Evolutionary conservation across 2,888 invertebrate genomes (phyloP), one percentile per base, ranked within the genome.

Genomic region (Cataglyphis rosenhaueri): DNA sequence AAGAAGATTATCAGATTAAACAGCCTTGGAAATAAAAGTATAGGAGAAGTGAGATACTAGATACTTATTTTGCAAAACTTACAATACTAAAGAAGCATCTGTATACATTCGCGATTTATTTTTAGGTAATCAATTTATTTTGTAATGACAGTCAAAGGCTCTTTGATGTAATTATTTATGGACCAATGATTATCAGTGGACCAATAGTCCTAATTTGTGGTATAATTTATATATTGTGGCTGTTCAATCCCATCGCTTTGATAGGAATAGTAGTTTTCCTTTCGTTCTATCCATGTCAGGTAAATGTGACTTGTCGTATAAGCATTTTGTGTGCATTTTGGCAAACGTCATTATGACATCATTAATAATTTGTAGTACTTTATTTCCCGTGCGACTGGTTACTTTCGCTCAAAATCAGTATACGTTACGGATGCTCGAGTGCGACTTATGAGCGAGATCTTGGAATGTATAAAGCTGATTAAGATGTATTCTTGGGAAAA

Each of bases 401-500:
- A 94, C 76, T 93, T 91, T 81, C 92, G 91, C 52, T 84, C 84
- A n/a, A 91, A 87, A 38, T 86, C 90, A 1, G 86, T 92, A 10
- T 88, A 85, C 57, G 84, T 92, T 59, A 90, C 92, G 3, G 93
- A 92, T 62, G 74, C 94, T 82, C 93, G 96, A 81, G 94, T 96
- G 6, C 94, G 95, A 55, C 93, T 95, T 83, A 95, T 96, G 93
- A 95, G 95, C 74, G 96, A 96, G 90, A 94, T 96, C 18, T 93
- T 96, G 18, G 95, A 95, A 41, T 95, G 95, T 89, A 95, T 96
- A 62, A 96, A 96, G 90, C 93, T 96, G 35, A 96, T 97, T 82
- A 97, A 97, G 93, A 95, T 96, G 95, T 96, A 96, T 92, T 96
- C 96, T 0, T 96, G 96, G 96, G 96, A 96, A 90, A 95, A 95